Percentiles rank a stretch among this genome's conserved stretches.
These are phyloP conservation scores for Druon quercuslanigerum DNA, from an alignment of 1,140 invertebrate species.

Conservation along the genomic window DNA sequence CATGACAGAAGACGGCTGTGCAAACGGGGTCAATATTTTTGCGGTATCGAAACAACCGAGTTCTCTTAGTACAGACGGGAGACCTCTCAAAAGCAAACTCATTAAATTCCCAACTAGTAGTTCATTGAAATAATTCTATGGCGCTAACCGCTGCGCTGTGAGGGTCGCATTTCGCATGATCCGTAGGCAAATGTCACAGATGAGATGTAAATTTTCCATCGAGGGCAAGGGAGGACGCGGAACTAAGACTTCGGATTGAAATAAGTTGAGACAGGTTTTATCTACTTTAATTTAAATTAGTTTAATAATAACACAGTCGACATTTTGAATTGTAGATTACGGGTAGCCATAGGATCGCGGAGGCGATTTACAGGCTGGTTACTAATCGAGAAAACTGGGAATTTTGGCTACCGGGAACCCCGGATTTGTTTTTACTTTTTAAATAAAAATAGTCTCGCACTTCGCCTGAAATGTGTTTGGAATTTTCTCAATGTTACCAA, in stretches of 20 bases:
- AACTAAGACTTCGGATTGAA: neutral
- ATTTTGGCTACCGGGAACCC: no score
- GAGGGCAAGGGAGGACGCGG: neutral
- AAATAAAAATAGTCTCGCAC: no score
- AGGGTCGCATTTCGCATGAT: conserved; percentile 19
- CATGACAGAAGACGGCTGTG: conserved; percentile 9
- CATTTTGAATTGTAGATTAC: no score
- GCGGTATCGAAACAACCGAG: conserved; percentile 16
- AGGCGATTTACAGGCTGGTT: no score
- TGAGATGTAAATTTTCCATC: neutral
- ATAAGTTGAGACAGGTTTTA: no score
- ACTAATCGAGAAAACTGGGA: no score
- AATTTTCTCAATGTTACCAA: no score
- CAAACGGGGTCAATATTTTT: conserved; percentile 43
- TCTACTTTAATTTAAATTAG: no score
- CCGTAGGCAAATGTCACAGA: conserved; percentile 7
- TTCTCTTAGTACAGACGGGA: conserved; percentile 16
- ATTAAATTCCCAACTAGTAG: conserved; percentile 67
- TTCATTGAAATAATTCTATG: conserved; percentile 68
- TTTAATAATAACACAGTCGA: no score
- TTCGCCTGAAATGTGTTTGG: no score
- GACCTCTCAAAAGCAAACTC: conserved; percentile 59
- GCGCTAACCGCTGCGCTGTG: conserved; percentile 40
- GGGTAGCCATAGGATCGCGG: no score
- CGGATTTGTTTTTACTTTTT: no score